Conservation (phyloP, 2,888 invertebrate genomes). For the Dicroscelio sp. region DNA sequence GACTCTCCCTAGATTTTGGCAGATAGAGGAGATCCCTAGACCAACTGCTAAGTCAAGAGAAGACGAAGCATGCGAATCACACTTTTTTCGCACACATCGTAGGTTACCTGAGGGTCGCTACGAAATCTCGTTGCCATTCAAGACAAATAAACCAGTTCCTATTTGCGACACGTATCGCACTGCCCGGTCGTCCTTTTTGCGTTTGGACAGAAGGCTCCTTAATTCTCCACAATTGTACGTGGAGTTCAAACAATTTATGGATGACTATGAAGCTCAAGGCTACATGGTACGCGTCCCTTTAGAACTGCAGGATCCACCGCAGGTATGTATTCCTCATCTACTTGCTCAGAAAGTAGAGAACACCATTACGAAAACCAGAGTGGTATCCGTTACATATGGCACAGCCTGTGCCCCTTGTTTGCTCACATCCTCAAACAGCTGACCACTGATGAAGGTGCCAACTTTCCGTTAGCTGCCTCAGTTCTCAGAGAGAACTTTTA, state of each 20-base stretch:
- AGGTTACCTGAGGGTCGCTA: background rate
- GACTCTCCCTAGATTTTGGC: no score
- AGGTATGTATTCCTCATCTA: background rate
- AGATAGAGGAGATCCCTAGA: background rate
- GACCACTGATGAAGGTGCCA: background rate
- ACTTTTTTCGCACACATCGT: background rate
- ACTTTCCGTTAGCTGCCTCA: background rate
- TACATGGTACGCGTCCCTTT: background rate
- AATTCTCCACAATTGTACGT: background rate
- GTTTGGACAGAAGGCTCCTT: background rate
- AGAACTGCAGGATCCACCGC: background rate
- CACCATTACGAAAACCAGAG: background rate
- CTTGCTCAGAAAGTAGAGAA: background rate
- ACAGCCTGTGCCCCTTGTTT: background rate
- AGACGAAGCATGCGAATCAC: background rate
- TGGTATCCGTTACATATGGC: background rate
- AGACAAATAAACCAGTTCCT: background rate
- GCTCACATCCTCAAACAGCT: background rate
- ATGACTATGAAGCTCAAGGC: background rate
- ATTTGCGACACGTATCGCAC: background rate
- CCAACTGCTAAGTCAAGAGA: background rate
- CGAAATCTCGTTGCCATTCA: background rate
- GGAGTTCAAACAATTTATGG: background rate
- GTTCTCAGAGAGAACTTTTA: background rate
- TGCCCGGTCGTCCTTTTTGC: background rate